These are phyloP conservation scores for Drosophila lowei DNA, from an alignment of 1,140 invertebrate genomes.

Conservation along the genomic window DNA sequence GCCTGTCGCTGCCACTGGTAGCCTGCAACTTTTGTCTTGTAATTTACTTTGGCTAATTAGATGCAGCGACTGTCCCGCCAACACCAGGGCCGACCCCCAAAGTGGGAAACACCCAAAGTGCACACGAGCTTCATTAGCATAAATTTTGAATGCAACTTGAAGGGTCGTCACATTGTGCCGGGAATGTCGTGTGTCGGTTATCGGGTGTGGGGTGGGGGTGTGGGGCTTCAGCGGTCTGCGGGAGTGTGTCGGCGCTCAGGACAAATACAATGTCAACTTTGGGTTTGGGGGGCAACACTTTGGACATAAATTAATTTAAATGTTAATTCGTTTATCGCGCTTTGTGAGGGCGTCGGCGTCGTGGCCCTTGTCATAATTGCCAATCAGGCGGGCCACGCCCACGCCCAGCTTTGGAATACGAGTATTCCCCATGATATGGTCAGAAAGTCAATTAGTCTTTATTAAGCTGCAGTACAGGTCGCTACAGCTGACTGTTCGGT, in stretches of 20 bases:
- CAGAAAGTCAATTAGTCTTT: conserved; percentile 79
- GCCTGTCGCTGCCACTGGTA: too few species aligned
- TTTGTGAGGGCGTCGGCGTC: conserved; percentile 43
- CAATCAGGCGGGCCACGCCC: conserved; percentile 51
- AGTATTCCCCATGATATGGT: conserved; percentile 18
- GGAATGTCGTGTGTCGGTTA: conserved; percentile 13
- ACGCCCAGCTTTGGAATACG: conserved; percentile 6
- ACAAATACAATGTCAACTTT: conserved; percentile 55
- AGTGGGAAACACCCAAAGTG: conserved; percentile 33
- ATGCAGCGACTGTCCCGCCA: conserved; percentile 59
- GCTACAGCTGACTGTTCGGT: conserved; percentile 18
- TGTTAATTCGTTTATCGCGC: conserved; percentile 77
- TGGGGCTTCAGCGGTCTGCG: conserved; percentile 15
- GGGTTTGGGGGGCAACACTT: conserved; percentile 33
- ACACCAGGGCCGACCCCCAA: background rate
- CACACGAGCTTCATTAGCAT: conserved; percentile 57
- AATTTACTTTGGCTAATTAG: conserved; percentile 56
- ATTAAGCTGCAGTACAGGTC: conserved; percentile 60
- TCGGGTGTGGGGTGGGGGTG: too few species aligned
- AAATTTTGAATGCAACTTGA: conserved; percentile 58
- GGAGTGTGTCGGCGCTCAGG: conserved; percentile 28
- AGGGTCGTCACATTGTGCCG: conserved; percentile 28
- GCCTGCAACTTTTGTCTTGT: conserved; percentile 23
- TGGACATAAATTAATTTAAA: conserved; percentile 75
- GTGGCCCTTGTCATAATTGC: conserved; percentile 62